phyloP scores from a whole-genome alignment of 2,888 invertebrate species.

The Drosophila imparisetae region DNA sequence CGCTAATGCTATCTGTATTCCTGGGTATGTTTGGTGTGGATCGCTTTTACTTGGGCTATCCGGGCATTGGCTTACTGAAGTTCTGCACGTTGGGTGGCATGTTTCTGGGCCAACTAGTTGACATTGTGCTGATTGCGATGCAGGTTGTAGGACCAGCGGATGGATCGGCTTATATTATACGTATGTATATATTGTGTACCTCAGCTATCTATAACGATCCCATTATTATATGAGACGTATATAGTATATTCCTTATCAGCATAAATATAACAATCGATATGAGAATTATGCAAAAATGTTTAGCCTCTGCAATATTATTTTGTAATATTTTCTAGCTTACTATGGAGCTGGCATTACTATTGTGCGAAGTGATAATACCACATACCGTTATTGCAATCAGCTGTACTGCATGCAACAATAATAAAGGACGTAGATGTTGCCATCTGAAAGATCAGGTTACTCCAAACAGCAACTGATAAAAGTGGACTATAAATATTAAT shows the following conservation, averaged over 20 bases:
- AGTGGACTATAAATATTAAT: slow-evolving; percentile 29
- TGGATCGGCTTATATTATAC: slow-evolving; percentile 96
- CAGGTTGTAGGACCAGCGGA: slow-evolving; percentile 96
- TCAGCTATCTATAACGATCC: background rate
- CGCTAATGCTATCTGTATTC: slow-evolving; percentile 96
- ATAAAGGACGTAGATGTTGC: slow-evolving; percentile 8
- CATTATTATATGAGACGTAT: background rate
- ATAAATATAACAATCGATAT: background rate
- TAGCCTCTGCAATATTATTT: background rate
- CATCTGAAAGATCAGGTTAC: slow-evolving; percentile 22
- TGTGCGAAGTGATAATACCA: slow-evolving; percentile 92
- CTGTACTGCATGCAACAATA: slow-evolving; percentile 55
- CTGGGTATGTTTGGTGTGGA: slow-evolving; percentile 99
- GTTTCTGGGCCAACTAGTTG: slow-evolving; percentile 97
- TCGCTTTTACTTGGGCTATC: slow-evolving; percentile 99
- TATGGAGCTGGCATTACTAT: slow-evolving; percentile 95
- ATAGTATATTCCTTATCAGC: background rate
- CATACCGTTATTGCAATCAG: slow-evolving; percentile 87
- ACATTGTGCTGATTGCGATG: slow-evolving; percentile 92
- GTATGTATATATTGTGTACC: slow-evolving; percentile 23
- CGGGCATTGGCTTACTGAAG: slow-evolving; percentile 96
- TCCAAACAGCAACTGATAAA: slow-evolving; percentile 72
- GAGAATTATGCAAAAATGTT: background rate
- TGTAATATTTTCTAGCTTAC: slow-evolving; percentile 86
- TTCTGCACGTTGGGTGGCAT: slow-evolving; percentile 98